These are phyloP conservation scores for Peromyscus leucopus DNA, from an alignment of 2,113 vertebrate genomes.

Conservation along the genomic window DNA sequence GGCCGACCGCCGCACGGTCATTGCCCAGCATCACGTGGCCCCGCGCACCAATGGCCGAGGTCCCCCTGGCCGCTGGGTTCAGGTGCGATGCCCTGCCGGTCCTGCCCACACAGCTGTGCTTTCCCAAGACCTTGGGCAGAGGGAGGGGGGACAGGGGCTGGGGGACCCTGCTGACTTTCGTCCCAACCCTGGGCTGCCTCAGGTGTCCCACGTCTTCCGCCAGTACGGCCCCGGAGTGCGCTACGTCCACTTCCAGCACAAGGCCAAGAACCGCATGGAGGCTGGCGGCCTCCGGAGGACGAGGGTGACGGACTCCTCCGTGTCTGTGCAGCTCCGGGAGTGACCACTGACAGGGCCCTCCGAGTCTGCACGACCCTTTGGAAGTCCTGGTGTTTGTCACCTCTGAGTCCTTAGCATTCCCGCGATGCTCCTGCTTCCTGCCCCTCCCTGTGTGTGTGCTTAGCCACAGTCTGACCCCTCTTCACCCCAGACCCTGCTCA, in stretches of 20 bases:
- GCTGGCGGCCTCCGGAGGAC: slow-evolving; percentile 85
- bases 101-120: fast-evolving
- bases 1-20: slow-evolving; percentile 85
- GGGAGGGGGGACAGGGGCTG: neutral
- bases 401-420: neutral
- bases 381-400: neutral
- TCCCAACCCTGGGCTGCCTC: neutral
- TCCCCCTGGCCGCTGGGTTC: slow-evolving; percentile 68
- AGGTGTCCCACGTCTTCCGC: slow-evolving; percentile 86
- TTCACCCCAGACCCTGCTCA: neutral
- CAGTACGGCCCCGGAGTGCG: slow-evolving; percentile 85
- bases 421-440: no score
- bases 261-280: slow-evolving; percentile 88
- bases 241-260: slow-evolving; percentile 90
- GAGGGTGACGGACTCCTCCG: slow-evolving; percentile 87
- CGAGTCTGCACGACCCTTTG: no score
- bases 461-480: neutral
- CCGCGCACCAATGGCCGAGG: slow-evolving; percentile 64
- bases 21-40: slow-evolving; percentile 85
- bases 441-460: neutral
- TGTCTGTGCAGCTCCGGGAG: slow-evolving; percentile 85
- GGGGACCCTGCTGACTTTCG: neutral
- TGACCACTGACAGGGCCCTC: slow-evolving; percentile 68
- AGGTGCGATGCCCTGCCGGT: slow-evolving; percentile 58
- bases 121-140: neutral